Evolutionary conservation across 2,888 invertebrate genomes (phyloP).

Genomic region (Papilio demoleus): DNA sequence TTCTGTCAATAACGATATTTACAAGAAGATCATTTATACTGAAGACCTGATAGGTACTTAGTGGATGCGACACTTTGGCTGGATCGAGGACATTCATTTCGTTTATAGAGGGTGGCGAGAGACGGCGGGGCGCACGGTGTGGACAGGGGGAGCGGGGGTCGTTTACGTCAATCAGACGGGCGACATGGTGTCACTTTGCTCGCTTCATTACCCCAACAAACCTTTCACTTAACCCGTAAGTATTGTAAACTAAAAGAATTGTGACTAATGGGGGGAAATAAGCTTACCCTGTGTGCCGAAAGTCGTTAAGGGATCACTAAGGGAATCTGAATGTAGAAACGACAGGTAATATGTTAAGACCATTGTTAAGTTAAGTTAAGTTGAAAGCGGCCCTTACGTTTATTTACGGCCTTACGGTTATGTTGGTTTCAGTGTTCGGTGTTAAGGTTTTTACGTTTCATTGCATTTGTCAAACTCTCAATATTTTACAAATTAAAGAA

Average conservation of each 20-base stretch:
- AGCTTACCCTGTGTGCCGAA: neutral
- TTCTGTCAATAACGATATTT: slow-evolving; percentile 13
- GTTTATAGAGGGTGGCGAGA: slow-evolving; percentile 67
- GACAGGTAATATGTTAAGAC: no score
- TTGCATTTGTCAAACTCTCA: no score
- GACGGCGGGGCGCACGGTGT: slow-evolving; percentile 43
- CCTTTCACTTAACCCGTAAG: slow-evolving; percentile 45
- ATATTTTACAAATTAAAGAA: no score
- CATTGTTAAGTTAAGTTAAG: no score
- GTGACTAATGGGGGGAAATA: neutral
- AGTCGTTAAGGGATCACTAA: neutral
- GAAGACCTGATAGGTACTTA: slow-evolving; percentile 43
- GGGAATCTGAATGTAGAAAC: no score
- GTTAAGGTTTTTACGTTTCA: no score
- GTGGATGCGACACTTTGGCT: slow-evolving; percentile 49
- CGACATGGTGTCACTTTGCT: slow-evolving; percentile 54
- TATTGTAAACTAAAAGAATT: slow-evolving; percentile 16
- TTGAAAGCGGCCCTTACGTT: no score
- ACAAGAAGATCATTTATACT: slow-evolving; percentile 19
- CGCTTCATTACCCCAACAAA: slow-evolving; percentile 50
- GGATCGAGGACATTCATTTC: slow-evolving; percentile 68
- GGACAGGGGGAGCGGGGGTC: slow-evolving; percentile 46
- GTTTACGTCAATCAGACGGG: slow-evolving; percentile 70
- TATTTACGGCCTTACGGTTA: no score
- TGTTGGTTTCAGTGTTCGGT: no score